phyloP scores from a whole-genome alignment of 2,113 vertebrate species.

The Boulengeromyrus knoepffleri region DNA sequence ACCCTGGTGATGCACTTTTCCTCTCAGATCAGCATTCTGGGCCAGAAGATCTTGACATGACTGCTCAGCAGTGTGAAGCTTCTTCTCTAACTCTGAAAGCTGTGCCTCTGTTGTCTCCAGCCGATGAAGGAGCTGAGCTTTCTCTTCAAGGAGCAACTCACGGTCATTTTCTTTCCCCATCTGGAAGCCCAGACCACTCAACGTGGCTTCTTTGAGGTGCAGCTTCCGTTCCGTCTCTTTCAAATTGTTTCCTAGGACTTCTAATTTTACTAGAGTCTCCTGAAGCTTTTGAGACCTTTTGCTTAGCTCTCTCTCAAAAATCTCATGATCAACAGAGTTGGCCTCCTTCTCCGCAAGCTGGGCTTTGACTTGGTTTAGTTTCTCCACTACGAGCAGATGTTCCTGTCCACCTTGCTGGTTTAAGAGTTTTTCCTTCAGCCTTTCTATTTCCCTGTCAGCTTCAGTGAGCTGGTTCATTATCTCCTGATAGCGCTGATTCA shows the following conservation, averaged over 20 bases:
- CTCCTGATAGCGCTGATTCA: constrained; percentile 65
- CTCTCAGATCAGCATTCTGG: constrained; percentile 46
- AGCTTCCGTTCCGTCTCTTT: constrained; percentile 65
- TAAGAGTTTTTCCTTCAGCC: constrained; percentile 59
- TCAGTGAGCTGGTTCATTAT: constrained; percentile 70
- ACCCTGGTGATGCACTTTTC: constrained; percentile 31
- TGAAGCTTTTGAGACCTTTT: constrained; percentile 62
- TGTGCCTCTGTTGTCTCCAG: constrained; percentile 47
- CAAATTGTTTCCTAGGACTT: constrained; percentile 56
- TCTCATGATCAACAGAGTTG: constrained; percentile 48
- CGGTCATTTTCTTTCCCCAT: constrained; percentile 39
- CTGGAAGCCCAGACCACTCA: constrained; percentile 63
- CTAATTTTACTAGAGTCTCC: constrained; percentile 59
- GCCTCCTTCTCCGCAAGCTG: constrained; percentile 53
- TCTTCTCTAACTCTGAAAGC: constrained; percentile 45
- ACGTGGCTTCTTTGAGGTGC: constrained; percentile 64
- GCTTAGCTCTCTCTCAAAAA: constrained; percentile 59
- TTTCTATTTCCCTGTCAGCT: constrained; percentile 67
- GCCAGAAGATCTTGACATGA: constrained; percentile 43
- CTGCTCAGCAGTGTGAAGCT: constrained; percentile 41
- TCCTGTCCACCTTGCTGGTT: constrained; percentile 49
- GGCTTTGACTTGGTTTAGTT: constrained; percentile 49
- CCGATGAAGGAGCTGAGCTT: constrained; percentile 42
- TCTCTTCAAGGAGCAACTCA: constrained; percentile 37
- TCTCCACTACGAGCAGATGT: constrained; percentile 43